These are phyloP conservation scores for Thamnophis sirtalis DNA, from an alignment of 2,113 vertebrate species.

Conservation along the genomic window DNA sequence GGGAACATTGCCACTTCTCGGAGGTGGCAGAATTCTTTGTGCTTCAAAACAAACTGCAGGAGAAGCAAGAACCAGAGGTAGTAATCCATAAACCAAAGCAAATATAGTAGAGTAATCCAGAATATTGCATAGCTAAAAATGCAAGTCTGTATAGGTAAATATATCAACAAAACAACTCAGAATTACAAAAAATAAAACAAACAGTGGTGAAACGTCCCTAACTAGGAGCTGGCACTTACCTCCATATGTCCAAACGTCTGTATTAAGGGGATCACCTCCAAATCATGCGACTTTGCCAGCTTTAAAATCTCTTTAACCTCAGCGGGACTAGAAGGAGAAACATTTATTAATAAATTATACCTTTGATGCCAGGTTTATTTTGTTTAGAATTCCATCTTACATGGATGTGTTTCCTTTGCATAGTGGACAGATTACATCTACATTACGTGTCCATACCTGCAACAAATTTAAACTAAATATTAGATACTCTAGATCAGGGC, in stretches of 20 bases:
- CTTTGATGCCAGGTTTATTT: background rate
- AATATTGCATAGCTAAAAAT: background rate
- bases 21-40: slow-evolving; percentile 74
- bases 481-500: background rate
- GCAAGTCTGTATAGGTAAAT: background rate
- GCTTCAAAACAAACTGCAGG: slow-evolving; percentile 91
- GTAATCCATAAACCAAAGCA: accelerated
- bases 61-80: background rate
- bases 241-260: slow-evolving; percentile 97
- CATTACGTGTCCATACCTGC: background rate
- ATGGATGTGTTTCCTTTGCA: background rate
- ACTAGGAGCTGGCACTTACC: slow-evolving; percentile 66
- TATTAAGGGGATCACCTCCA: slow-evolving; percentile 89
- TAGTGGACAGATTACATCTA: background rate
- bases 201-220: background rate
- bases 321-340: slow-evolving; percentile 64
- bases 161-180: background rate
- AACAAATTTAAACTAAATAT: background rate
- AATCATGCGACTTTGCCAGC: slow-evolving; percentile 67
- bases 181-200: background rate
- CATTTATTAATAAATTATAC: background rate
- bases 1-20: slow-evolving; percentile 81
- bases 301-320: slow-evolving; percentile 78
- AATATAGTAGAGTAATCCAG: background rate
- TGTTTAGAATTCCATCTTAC: background rate